Base-by-base conservation (phyloP, 2,797 vertebrate genomes). In the Eulemur rubriventer region DNA sequence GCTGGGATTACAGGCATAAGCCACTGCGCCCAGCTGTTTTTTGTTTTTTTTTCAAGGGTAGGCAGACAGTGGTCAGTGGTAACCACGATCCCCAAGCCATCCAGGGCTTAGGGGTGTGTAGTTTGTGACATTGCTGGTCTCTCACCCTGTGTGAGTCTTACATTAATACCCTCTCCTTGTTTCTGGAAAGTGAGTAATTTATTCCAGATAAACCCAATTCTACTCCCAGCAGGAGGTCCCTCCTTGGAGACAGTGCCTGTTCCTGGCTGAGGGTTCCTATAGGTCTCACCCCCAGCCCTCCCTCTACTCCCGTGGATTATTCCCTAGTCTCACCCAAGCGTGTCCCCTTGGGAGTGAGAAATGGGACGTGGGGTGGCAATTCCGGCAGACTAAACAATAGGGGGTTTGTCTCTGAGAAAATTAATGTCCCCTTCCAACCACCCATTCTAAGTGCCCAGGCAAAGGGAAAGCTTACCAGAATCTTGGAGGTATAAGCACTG, bases 401-500 rank as follows among this genome's bases (percentile, higher is more conserved):
- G 28, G 11, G 61, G n/a, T 55, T 28, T 79, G 38, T 61, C 78
- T 73, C 41, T 22, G 76, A 35, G 33, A 63, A 80, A 35, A 70
- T 10, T 3, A 80, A 18, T 6, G 16, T 78, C 59, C 59, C n/a
- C 52, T 41, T 59, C 79, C 57, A 43, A 33, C 79, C 38, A 61
- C n/a, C 73, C 55, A 18, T 6, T 76, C 70, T 38, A 22, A 63
- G 59, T 12, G 26, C 38, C 78, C 72, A 70, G 46, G 28, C 26
- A 33, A n/a, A 82, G 33, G 59, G 20, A 30, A 35, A 57, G 48
- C 99, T 99, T 98, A 99, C 99, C 99, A 99, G 98, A 96, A 99
- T 99, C 98, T 99, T 99, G 95, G 99, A 99, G 4, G 99, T 99
- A 97, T 99, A 99, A 26, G 99, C 99, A 0, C 99, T 99, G 98